phyloP scores from a whole-genome alignment of 2,888 invertebrate genomes.

The Micoletzkya japonica region DNA sequence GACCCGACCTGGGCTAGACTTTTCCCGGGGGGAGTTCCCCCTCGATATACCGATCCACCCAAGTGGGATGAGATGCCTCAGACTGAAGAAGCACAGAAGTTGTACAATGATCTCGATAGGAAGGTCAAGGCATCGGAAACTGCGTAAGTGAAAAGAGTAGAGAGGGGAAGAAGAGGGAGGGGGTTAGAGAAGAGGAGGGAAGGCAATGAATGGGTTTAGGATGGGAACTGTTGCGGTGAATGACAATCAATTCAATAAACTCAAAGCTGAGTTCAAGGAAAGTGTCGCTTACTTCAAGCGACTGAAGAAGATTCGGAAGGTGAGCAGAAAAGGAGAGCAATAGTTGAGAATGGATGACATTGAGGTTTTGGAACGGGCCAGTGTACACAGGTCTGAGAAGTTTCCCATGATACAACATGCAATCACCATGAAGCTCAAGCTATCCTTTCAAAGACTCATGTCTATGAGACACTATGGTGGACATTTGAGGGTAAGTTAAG shows the following conservation, averaged over 20 bases:
- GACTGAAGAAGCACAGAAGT: conserved; percentile 12
- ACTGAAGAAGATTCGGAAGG: conserved; percentile 8
- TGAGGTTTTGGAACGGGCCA: background rate
- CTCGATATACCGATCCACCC: conserved; percentile 32
- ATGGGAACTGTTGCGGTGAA: background rate
- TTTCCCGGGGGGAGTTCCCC: conserved; percentile 30
- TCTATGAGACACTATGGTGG: conserved; percentile 29
- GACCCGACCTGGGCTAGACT: no score
- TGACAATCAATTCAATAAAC: background rate
- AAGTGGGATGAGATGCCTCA: conserved; percentile 30
- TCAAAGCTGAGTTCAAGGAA: background rate
- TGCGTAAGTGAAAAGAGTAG: background rate
- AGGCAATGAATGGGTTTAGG: no score
- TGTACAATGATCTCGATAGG: background rate
- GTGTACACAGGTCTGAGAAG: conserved; percentile 1
- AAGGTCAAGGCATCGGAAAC: background rate
- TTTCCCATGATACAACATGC: conserved; percentile 37
- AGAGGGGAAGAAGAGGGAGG: background rate
- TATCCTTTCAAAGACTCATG: conserved; percentile 37
- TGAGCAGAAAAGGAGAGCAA: no score
- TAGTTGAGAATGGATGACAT: background rate
- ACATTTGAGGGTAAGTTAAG: conserved; percentile 31
- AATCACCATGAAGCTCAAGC: conserved; percentile 37
- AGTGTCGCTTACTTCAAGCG: background rate
- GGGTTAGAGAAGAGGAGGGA: no score